These are phyloP conservation scores for Lucilia cuprina DNA, from an alignment of 1,140 invertebrate genomes.

Conservation along the genomic window DNA sequence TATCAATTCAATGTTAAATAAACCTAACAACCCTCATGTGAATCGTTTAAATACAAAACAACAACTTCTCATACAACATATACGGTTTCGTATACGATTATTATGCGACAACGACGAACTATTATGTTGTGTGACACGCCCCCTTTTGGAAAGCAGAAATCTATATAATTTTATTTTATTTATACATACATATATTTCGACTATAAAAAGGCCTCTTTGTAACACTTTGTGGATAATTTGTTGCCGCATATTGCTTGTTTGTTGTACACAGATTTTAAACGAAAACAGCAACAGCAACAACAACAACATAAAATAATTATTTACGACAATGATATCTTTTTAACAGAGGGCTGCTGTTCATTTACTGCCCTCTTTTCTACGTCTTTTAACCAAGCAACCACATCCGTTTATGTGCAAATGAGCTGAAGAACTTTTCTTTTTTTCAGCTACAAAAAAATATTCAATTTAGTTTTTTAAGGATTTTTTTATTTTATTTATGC, in stretches of 20 bases:
- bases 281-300: too few relatives aligned
- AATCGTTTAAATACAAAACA: background rate
- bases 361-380: background rate
- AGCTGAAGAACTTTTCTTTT: background rate
- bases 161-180: background rate
- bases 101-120: background rate
- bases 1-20: too few relatives aligned
- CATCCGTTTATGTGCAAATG: conserved; percentile 6
- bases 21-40: background rate
- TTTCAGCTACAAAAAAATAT: background rate
- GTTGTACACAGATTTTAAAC: background rate
- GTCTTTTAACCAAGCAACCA: background rate
- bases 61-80: background rate
- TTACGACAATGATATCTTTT: conserved; percentile 3
- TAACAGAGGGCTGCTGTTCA: background rate
- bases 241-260: conserved; percentile 4
- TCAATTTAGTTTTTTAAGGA: background rate
- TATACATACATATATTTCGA: background rate
- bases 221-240: conserved; percentile 36
- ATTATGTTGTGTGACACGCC: conserved; percentile 8
- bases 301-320: background rate
- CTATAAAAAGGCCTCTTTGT: background rate
- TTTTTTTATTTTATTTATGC: conserved; percentile 6
- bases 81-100: background rate
- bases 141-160: background rate